Conservation (phyloP, 2,113 vertebrate species). For the Scomber japonicus region DNA sequence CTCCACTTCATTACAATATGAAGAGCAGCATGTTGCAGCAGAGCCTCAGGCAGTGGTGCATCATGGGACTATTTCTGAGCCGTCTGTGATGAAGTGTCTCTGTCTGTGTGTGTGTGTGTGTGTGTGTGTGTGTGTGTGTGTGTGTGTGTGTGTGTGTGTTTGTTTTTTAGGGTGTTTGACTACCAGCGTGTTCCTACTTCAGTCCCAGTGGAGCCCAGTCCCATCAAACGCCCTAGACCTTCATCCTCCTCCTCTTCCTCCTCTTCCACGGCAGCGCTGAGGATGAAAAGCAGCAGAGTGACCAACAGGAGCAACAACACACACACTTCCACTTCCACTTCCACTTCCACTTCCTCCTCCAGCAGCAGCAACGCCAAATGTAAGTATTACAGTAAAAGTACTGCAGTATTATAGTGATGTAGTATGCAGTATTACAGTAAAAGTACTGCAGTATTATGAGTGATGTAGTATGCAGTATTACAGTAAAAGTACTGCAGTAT, state of each 20-base stretch:
- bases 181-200: constrained; percentile 78
- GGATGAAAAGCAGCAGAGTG: constrained; percentile 57
- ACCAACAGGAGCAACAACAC: constrained; percentile 44
- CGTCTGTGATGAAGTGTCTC: constrained; percentile 44
- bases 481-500: too few species aligned
- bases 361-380: constrained; percentile 51
- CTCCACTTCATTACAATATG: constrained; percentile 33
- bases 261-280: constrained; percentile 46
- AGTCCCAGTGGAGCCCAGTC: constrained; percentile 52
- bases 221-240: constrained; percentile 64
- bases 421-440: too few species aligned
- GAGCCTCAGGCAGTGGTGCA: constrained; percentile 27
- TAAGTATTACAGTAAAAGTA: constrained; percentile 33
- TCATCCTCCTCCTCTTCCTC: constrained; percentile 59
- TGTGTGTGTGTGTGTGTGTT: constrained; percentile 17
- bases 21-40: constrained; percentile 8
- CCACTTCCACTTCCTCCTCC: constrained; percentile 25
- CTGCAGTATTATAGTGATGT: too few species aligned
- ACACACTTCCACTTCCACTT: too few species aligned
- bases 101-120: too few species aligned
- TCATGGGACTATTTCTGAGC: constrained; percentile 28
- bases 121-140: too few species aligned
- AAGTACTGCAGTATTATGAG: too few species aligned
- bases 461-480: too few species aligned
- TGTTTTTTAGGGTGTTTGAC: constrained; percentile 72